Conservation (phyloP, 1,140 invertebrate species). For the Drosophila mayri region DNA sequence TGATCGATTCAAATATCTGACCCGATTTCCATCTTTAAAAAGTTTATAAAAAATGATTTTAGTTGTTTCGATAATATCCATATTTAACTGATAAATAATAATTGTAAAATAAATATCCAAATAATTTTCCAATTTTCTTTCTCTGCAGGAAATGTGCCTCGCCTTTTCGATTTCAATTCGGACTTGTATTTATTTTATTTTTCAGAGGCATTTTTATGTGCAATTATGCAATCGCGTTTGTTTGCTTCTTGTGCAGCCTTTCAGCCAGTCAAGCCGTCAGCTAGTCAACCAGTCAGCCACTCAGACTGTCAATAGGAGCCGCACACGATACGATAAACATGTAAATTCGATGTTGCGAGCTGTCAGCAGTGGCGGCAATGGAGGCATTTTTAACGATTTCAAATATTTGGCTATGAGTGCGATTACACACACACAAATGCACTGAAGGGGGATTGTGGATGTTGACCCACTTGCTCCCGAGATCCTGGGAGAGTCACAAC, state of each 20-base stretch:
- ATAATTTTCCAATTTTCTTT: background rate
- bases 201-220: conserved; percentile 25
- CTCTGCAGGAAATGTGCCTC: conserved; percentile 16
- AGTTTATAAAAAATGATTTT: too few species aligned
- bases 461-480: conserved; percentile 57
- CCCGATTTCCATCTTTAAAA: too few species aligned
- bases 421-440: conserved; percentile 29
- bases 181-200: conserved; percentile 18
- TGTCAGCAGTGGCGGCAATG: conserved; percentile 42
- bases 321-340: conserved; percentile 69
- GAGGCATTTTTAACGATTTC: conserved; percentile 39
- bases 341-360: conserved; percentile 75
- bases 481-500: conserved; percentile 41
- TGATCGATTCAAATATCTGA: too few species aligned
- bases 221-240: conserved; percentile 47
- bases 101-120: background rate
- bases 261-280: conserved; percentile 29
- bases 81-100: too few species aligned
- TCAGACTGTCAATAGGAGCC: conserved; percentile 64
- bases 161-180: conserved; percentile 8
- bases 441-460: conserved; percentile 1
- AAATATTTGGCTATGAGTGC: conserved; percentile 55
- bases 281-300: conserved; percentile 39
- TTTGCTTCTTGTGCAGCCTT: conserved; percentile 48
- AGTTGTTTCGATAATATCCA: too few species aligned